These are phyloP conservation scores for Diadophis punctatus DNA, from an alignment of 2,113 vertebrate genomes.

Conservation along the genomic window DNA sequence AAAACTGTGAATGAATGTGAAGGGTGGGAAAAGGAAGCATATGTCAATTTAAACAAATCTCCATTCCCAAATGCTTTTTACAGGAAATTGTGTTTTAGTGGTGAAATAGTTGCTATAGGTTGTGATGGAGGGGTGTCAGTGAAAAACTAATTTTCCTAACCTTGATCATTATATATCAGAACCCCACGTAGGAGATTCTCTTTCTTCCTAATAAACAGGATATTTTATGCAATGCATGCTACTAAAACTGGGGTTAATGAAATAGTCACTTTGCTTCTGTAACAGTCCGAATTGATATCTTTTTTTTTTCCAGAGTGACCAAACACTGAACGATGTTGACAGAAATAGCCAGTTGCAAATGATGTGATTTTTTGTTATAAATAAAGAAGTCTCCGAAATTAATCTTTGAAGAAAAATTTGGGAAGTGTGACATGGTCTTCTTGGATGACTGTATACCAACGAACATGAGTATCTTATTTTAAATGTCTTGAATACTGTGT, in stretches of 20 bases:
- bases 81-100: background rate
- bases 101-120: background rate
- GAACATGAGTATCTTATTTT: background rate
- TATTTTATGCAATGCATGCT: background rate
- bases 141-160: background rate
- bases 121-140: background rate
- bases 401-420: background rate
- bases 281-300: background rate
- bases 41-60: background rate
- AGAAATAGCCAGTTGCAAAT: background rate
- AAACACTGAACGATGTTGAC: background rate
- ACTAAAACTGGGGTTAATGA: background rate
- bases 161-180: background rate
- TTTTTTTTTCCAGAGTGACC: background rate
- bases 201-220: background rate
- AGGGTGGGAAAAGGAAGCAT: background rate
- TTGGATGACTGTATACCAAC: background rate
- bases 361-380: background rate
- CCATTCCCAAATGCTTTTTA: background rate
- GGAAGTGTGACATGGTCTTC: background rate
- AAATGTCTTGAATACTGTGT: background rate
- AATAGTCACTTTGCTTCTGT: background rate
- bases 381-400: background rate
- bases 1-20: background rate
- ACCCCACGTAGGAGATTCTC: background rate